Evolutionary conservation across 2,888 invertebrate species (phyloP).

Genomic region (Chaetogeoica ovagalla): DNA sequence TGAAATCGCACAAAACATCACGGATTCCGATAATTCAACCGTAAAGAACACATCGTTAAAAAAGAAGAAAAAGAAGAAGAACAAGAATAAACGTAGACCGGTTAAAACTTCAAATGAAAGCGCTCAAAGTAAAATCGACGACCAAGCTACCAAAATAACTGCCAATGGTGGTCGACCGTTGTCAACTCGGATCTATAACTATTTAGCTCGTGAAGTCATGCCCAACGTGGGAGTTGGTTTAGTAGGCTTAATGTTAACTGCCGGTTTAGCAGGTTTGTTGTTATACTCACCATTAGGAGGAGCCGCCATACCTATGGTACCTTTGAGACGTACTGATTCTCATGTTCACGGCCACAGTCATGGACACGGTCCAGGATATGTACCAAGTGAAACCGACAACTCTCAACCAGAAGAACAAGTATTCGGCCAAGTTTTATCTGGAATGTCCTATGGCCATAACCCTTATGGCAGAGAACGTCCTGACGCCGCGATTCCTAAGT

Average conservation of each 20-base stretch:
- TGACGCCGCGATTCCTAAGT: constrained; percentile 17
- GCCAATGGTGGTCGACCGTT: constrained; percentile 64
- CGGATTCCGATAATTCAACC: constrained; percentile 55
- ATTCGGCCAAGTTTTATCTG: constrained; percentile 73
- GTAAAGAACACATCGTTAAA: constrained; percentile 56
- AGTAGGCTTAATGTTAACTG: constrained; percentile 73
- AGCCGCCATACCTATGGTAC: constrained; percentile 59
- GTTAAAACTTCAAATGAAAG: constrained; percentile 59
- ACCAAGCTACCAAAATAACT: constrained; percentile 60
- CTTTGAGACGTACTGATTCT: constrained; percentile 55
- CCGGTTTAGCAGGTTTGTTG: constrained; percentile 76
- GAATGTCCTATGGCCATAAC: constrained; percentile 64
- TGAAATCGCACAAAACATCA: constrained; percentile 51
- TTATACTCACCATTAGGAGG: constrained; percentile 74
- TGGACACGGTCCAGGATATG: constrained; percentile 68
- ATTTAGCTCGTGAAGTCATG: constrained; percentile 77
- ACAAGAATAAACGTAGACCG: constrained; percentile 60
- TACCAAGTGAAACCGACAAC: constrained; percentile 61
- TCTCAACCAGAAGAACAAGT: constrained; percentile 76
- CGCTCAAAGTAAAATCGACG: constrained; percentile 58
- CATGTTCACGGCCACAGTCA: constrained; percentile 55
- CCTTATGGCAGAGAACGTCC: constrained; percentile 56
- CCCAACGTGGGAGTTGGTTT: constrained; percentile 78
- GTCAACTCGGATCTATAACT: constrained; percentile 75
- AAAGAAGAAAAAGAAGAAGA: constrained; percentile 59